These are phyloP conservation scores for Deilephila porcellus DNA, from an alignment of 2,888 invertebrate species.

Conservation along the genomic window DNA sequence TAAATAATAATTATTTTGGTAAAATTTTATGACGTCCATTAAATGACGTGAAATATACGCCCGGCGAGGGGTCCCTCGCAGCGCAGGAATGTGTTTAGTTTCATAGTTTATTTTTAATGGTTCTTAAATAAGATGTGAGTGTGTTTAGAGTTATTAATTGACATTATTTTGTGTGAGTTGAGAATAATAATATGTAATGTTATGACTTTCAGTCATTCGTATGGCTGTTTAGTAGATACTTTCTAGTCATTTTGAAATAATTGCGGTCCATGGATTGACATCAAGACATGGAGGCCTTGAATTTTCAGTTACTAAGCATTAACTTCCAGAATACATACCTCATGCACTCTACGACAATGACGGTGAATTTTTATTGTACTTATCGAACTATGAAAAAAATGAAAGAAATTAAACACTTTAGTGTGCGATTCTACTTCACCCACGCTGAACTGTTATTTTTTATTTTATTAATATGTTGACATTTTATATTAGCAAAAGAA, in stretches of 20 bases:
- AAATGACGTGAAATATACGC: conserved; percentile 22
- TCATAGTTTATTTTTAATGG: conserved; percentile 26
- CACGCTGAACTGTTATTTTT: conserved; percentile 44
- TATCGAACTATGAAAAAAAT: neutral
- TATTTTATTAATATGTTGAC: conserved; percentile 67
- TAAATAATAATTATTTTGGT: conserved; percentile 22
- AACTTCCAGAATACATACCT: too few species aligned
- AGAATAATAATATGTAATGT: neutral
- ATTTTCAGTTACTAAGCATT: too few species aligned
- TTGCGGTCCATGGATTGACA: too few species aligned
- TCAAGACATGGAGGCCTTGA: too few species aligned
- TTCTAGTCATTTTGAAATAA: too few species aligned
- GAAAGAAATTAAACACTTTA: conserved; percentile 38
- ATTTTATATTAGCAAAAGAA: conserved; percentile 63
- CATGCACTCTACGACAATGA: too few species aligned
- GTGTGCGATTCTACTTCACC: conserved; percentile 59
- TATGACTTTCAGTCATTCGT: neutral
- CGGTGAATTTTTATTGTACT: too few species aligned
- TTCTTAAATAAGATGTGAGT: conserved; percentile 19
- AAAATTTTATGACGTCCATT: conserved; percentile 20
- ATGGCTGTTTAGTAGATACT: too few species aligned
- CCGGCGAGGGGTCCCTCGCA: conserved; percentile 16
- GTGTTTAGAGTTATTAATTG: conserved; percentile 2
- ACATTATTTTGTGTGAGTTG: neutral
- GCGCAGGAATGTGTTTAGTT: conserved; percentile 28